These are phyloP conservation scores for Triplophysa yarkandensis DNA, from an alignment of 2,797 vertebrate genomes.

Conservation along the genomic window DNA sequence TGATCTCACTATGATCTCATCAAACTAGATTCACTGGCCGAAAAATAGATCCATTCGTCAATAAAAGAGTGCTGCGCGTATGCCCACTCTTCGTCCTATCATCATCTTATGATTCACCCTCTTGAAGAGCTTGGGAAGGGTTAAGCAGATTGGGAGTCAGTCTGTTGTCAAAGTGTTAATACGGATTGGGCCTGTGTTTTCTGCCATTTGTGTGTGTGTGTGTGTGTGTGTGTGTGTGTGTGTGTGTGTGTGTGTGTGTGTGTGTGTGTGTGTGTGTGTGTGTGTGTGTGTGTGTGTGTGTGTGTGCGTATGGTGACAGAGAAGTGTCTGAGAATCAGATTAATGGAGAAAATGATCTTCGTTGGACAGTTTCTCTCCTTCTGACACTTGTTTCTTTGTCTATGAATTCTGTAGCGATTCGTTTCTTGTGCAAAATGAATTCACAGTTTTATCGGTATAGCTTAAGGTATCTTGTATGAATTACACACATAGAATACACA, in stretches of 20 bases:
- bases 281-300: conserved; percentile 45
- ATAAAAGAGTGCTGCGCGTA: conserved; percentile 26
- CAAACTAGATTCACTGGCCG: conserved; percentile 28
- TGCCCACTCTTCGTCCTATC: conserved; percentile 34
- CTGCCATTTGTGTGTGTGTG: conserved; percentile 21
- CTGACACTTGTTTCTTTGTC: conserved; percentile 27
- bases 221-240: conserved; percentile 48
- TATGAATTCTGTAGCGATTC: background rate
- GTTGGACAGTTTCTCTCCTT: conserved; percentile 68
- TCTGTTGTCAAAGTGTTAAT: conserved; percentile 69
- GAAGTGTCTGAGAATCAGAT: conserved; percentile 68
- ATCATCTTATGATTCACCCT: conserved; percentile 49
- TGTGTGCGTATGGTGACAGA: conserved; percentile 46
- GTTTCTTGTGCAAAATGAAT: no score
- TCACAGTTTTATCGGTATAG: no score
- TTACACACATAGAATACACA: background rate
- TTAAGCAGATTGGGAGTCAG: conserved; percentile 73
- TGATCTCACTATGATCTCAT: conserved; percentile 37
- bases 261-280: no score
- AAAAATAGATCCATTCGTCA: conserved; percentile 33
- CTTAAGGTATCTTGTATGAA: background rate
- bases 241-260: no score
- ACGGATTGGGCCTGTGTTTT: conserved; percentile 61
- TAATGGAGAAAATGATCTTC: conserved; percentile 68
- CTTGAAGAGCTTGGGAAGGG: conserved; percentile 55